Percentiles rank a stretch among this genome's conserved stretches.
phyloP scores from a whole-genome alignment of 2,888 invertebrate genomes.

The Cantharis rufa region DNA sequence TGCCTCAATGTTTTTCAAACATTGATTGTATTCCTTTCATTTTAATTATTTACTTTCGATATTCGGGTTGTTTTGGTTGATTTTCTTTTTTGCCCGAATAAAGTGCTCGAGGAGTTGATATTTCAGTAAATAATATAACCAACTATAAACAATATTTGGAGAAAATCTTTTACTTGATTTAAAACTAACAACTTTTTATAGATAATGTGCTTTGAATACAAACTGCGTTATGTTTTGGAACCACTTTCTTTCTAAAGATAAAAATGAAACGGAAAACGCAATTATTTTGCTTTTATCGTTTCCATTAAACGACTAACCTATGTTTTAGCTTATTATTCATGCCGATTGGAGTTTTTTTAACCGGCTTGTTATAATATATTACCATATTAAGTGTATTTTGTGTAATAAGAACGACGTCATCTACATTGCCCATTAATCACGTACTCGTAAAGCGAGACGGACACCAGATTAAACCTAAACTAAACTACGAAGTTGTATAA shows the following conservation, averaged over 20 bases:
- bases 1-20: background rate
- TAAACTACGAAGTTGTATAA: too few species aligned
- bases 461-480: too few species aligned
- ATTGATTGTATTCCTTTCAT: background rate
- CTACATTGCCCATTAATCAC: background rate
- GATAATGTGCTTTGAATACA: background rate
- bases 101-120: background rate
- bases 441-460: background rate
- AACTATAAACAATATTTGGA: background rate
- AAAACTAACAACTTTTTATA: background rate
- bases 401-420: background rate
- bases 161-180: background rate
- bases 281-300: background rate
- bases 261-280: background rate
- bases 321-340: background rate
- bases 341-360: background rate
- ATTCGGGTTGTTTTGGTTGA: background rate
- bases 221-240: background rate
- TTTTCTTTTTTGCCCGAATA: background rate
- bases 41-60: background rate
- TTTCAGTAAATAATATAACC: background rate
- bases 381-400: background rate
- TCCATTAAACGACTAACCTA: background rate
- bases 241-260: background rate
- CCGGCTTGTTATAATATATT: background rate